Percentiles rank a stretch among this genome's conserved stretches.
phyloP scores from a whole-genome alignment of 35 echinoderm and acorn worm species.

The Apostichopus parvimensis region DNA sequence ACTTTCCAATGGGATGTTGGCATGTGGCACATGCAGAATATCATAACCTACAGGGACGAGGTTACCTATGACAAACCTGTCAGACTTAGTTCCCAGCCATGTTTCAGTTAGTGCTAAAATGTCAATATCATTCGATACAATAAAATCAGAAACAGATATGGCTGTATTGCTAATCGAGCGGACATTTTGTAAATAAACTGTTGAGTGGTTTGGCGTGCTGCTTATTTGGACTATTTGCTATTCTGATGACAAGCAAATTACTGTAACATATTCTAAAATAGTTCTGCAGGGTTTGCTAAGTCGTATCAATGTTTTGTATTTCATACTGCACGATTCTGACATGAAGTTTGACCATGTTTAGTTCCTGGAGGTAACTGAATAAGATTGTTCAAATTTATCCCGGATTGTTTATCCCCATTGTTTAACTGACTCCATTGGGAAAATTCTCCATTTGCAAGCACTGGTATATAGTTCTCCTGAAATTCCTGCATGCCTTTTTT shows the following conservation, averaged over 20 bases:
- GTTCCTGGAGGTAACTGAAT: neutral
- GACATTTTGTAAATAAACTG: slow-evolving; percentile 26
- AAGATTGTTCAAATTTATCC: slow-evolving; percentile 37
- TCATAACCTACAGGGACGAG: slow-evolving; percentile 31
- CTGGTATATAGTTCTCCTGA: slow-evolving; percentile 9
- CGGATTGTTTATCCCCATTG: neutral
- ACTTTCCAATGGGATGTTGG: neutral
- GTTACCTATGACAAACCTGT: neutral
- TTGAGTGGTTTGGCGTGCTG: neutral
- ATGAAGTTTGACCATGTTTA: neutral
- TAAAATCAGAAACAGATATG: neutral
- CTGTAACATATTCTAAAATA: no score
- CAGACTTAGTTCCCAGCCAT: neutral
- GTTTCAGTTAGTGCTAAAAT: slow-evolving; percentile 40
- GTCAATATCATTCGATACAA: slow-evolving; percentile 45
- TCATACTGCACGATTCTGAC: neutral
- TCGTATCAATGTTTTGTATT: neutral
- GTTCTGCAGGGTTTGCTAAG: neutral
- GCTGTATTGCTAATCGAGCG: slow-evolving; percentile 24
- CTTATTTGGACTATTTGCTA: neutral
- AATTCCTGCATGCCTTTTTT: slow-evolving; percentile 13
- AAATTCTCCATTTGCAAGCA: slow-evolving; percentile 1
- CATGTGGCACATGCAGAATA: neutral
- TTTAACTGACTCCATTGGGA: slow-evolving; percentile 15
- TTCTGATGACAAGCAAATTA: no score